Evolutionary conservation across 2,113 vertebrate species (phyloP).

Genomic region (Sapayoa aenigma): DNA sequence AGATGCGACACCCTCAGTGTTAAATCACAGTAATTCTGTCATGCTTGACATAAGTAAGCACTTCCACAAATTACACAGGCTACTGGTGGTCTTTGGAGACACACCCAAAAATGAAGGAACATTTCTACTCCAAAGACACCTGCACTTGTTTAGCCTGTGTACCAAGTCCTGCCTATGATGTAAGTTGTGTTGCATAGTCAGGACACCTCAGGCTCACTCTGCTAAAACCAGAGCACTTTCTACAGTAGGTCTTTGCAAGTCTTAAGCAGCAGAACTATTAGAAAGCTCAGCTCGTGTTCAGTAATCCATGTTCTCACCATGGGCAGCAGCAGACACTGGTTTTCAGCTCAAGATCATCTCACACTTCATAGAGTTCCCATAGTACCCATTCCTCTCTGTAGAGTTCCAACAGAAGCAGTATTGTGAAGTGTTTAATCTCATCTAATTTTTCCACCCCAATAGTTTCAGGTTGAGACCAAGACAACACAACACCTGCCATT

Average conservation of each 20-base stretch:
- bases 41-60: neutral
- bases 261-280: neutral
- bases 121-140: neutral
- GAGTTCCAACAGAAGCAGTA: neutral
- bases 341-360: neutral
- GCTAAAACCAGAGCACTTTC: neutral
- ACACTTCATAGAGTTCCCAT: neutral
- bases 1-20: neutral
- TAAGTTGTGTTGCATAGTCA: neutral
- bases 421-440: neutral
- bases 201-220: neutral
- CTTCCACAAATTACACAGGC: neutral
- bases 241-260: neutral
- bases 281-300: neutral
- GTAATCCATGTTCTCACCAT: neutral
- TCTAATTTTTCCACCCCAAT: neutral
- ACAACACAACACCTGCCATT: neutral
- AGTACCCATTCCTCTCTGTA: neutral
- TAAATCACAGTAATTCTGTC: neutral
- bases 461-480: neutral
- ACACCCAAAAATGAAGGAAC: neutral
- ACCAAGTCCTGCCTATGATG: neutral
- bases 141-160: neutral
- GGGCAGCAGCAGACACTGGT: neutral
- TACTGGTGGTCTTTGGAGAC: neutral